Evolutionary conservation across 2,888 invertebrate genomes (phyloP), one percentile per base, ranked within the genome.

Genomic region (Brenthis ino): DNA sequence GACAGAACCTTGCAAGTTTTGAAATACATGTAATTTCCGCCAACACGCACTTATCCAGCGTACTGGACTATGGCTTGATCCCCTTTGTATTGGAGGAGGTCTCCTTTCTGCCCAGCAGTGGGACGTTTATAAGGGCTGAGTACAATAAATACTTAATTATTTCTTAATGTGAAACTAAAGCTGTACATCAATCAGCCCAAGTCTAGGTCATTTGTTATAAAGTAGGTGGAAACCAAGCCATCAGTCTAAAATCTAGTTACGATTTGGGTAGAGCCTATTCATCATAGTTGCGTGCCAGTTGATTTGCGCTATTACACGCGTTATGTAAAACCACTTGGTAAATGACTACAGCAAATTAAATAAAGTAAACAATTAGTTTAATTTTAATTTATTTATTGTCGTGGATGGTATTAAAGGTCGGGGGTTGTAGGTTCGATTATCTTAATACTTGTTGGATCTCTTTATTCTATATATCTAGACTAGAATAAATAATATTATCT

Each of bases 231-330:
- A 55, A 37, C 47, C 33, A 50, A 51, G 47, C 53, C 55, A 67
- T 67, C 67, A 67, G 56, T 61, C 47, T 67, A 24, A 63, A 50
- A 47, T 47, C 63, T 48, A 63, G 63, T 63, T 63, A 57, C 37
- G 16, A 57, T 67, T 63, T 53, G 57, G 37, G 20, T 48, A 43
- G 37, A 57, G 20, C 55, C 47, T 57, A 63, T 63, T 63, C 56
- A 67, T 67, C 63, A 63, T 56, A 63, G 67, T 67, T 37, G 51
- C 63, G 63, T 51, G 67, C 33, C 6, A 13, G 43, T 37, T 6
- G n/a, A n/a, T 37, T 47, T 37, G 37, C 4, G 37, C 16, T 20
- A 28, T 63, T 63, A 37, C 37, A 63, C 54, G 48, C 63, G 16
- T 53, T 53, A 54, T 54, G 51, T 63, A 63, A 60, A 60, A 53